Conservation (phyloP, 2,888 invertebrate genomes). For the Branchipolynoe longqiensis region DNA sequence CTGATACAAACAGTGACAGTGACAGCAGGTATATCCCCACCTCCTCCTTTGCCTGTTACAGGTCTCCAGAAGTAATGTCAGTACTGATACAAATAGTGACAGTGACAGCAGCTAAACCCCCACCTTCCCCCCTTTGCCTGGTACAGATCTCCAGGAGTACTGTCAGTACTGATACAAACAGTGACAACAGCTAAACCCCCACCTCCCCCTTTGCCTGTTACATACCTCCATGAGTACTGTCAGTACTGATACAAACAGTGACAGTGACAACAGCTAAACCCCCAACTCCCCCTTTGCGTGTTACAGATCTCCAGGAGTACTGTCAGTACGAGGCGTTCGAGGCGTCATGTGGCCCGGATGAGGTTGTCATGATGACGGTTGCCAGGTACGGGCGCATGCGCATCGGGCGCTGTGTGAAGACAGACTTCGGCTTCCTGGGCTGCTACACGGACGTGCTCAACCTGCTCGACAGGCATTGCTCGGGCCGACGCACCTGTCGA, state of each 20-base stretch:
- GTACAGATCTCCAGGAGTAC: not conserved
- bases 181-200: not conserved
- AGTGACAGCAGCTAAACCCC: no score
- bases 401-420: conserved; percentile 58
- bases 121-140: not conserved
- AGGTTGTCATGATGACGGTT: conserved; percentile 54
- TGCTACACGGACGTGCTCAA: conserved; percentile 45
- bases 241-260: no score
- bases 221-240: no score
- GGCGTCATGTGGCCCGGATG: conserved; percentile 49
- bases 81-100: no score
- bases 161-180: not conserved
- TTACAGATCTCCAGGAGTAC: conserved; percentile 49
- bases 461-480: conserved; percentile 53
- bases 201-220: no score
- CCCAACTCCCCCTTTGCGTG: not conserved
- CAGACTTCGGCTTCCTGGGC: conserved; percentile 57
- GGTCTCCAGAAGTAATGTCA: no score
- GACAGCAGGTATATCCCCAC: no score
- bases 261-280: no score
- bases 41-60: no score
- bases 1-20: no score
- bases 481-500: conserved; percentile 37
- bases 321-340: conserved; percentile 58
- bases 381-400: conserved; percentile 55